Evolutionary conservation across 2,113 vertebrate species (phyloP), one percentile per base, ranked within the genome.

Genomic region (Megaceryle torquata): DNA sequence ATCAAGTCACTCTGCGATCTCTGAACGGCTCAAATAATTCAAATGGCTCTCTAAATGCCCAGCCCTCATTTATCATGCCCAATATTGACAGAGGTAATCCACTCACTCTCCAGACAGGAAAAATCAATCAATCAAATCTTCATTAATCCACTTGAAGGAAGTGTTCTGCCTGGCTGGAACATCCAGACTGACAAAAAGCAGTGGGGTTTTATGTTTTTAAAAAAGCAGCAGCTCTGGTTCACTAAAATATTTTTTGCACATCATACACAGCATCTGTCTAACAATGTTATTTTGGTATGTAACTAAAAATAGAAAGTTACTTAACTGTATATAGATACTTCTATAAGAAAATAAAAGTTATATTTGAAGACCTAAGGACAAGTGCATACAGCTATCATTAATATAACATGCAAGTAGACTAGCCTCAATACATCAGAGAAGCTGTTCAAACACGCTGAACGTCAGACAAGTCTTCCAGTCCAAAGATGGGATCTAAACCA

Each of bases 121-220:
- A 97, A 95, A 94, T 93, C 86, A 95, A 96, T 93, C 92, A 89
- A 96, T 93, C 81, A 85, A 69, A 84, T 82, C 65, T 95, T 95
- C 93, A 79, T 79, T 92, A 95, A 93, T 69, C 72, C 61, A 81
- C 86, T 35, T 82, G 93, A 91, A 93, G 48, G 80, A 91, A 90
- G 24, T 76, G 44, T 33, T 93, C 65, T 91, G 91, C 61, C 77
- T 69, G 35, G 43, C 46, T 86, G 56, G 29, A 72, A 89, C 33
- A 92, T 51, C 15, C 43, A 82, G 28, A 64, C 35, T 41, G 31
- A 86, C 33, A 74, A 88, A 77, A 86, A 81, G 28, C 35, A 6
- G 12, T 20, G 19, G 8, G 15, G 2, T 6, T n/a, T 19, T 65
- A 41, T 29, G 4, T 33, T 37, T 68, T 50, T 33, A 51, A 14